Base-by-base conservation (phyloP, 2,797 vertebrate genomes). In the Pseudochaenichthys georgianus region DNA sequence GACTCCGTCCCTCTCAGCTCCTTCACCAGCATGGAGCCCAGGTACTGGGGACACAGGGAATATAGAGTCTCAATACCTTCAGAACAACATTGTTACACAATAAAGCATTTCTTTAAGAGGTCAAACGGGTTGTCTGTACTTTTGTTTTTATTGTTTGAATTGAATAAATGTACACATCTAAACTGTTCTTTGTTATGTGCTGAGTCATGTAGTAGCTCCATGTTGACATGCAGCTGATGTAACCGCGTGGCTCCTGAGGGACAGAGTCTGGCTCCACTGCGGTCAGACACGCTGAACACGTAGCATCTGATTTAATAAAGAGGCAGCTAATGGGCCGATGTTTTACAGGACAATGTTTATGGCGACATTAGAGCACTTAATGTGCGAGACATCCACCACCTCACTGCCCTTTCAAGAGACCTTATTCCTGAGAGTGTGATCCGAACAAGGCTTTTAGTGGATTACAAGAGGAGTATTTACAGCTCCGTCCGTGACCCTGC, bases 21-120 rank as follows among this genome's bases (percentile, higher is more conserved):
- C 92, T 99, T 99, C 82, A 99, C 98, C 94, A 99, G 94, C 98
- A 99, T 99, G 82, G 98, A 99, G 88, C 98, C 98, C 95, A 99
- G 95, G 94, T 99, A 99, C 98, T 99, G 90, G 86, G 86, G 86
- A 79, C 34, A 46, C 28, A 2, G 17, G 45, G 15, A 43, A 13
- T 12, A 11, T 1, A 60, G 7, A 53, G 8, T 7, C 34, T 38
- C 4, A 38, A 9, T 38, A 38, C 6, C 34, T 9, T 28, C 28
- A 28, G 4, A 38, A 38, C 34, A 9, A 38, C 34, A 9, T 38
- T 38, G 34, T 38, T 38, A 38, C 34, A 38, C 34, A 38, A 38
- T 38, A 38, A 38, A 38, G 6, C 34, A 9, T 28, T 38, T 38
- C 7, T 38, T 38, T 0, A 38, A 38, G 34, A 28, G 4, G 28